Base-by-base conservation (phyloP, 2,797 vertebrate species). In the Hydrocynus forskahlii region DNA sequence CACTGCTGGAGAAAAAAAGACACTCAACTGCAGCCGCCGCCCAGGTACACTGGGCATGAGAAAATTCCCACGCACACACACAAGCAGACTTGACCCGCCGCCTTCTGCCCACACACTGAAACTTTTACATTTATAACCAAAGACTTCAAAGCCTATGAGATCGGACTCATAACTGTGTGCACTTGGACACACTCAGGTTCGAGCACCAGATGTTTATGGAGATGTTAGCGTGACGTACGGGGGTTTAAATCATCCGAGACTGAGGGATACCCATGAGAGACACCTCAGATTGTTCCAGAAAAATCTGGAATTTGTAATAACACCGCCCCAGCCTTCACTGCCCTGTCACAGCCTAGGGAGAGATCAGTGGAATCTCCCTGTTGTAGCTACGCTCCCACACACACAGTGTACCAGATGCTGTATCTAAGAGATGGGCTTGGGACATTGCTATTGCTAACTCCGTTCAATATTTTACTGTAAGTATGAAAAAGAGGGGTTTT, bases 11-110 rank as follows among this genome's bases (percentile, higher is more conserved):
- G 88, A 91, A 93, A 8, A 95, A 93, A 45, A 92, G 94, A 5
- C 91, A 89, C 40, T 92, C 91, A 0, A 88, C 88, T 74, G 71
- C 87, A 0, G 91, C 85, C 35, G 78, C 91, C 25, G 78, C 91
- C 40, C 93, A 94, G 88, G 93, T 95, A 76, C 91, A 92, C 88
- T 95, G 94, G 94, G 86, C 75, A 1, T 95, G 76, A 91, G 64
- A 64, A 59, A 40, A 48, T 70, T 57, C 50, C 66, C 48, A 64
- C 35, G 23, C 1, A 0, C 52, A 13, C 35, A 5, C 69, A 35
- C 75, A 45, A 29, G 29, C 45, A 23, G 25, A 76, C 38, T 45
- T 45, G 45, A 60, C 48, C 71, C 62, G 63, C 40, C 45, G 50
- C 67, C 72, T 52, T 80, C 59, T 21, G 71, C 50, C 69, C 59